phyloP scores from a whole-genome alignment of 1,140 invertebrate species.

The Antheraea mylitta region DNA sequence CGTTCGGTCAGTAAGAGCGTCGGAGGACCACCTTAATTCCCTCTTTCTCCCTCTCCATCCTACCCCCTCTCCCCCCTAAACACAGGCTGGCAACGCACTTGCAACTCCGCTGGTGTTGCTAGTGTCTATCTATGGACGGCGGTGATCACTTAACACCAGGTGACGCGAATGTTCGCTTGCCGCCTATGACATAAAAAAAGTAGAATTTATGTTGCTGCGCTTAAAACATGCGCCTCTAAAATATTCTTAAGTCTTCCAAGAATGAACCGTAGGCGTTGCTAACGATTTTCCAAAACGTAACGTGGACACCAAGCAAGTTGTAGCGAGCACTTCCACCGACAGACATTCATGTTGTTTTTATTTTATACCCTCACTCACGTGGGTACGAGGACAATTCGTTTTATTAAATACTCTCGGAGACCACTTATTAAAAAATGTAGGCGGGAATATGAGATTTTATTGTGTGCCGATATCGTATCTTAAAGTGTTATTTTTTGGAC shows the following conservation, averaged over 20 bases:
- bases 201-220: too few relatives aligned
- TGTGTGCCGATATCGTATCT: constrained; percentile 26
- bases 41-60: too few relatives aligned
- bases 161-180: too few relatives aligned
- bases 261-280: constrained; percentile 52
- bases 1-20: too few relatives aligned
- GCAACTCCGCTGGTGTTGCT: too few relatives aligned
- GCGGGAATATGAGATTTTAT: constrained; percentile 34
- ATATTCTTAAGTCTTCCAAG: constrained; percentile 3
- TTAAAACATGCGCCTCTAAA: background rate
- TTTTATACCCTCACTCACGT: constrained; percentile 4
- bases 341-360: constrained; percentile 7
- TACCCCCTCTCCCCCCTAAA: too few relatives aligned
- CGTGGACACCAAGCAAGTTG: constrained; percentile 20
- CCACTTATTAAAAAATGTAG: constrained; percentile 64
- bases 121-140: too few relatives aligned
- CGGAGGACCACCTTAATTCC: too few relatives aligned
- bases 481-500: constrained; percentile 28
- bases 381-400: constrained; percentile 55
- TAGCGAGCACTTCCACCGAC: constrained; percentile 5
- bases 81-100: too few relatives aligned
- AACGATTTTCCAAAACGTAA: constrained; percentile 61
- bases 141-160: too few relatives aligned
- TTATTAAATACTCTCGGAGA: constrained; percentile 66
- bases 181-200: too few relatives aligned